phyloP scores from a whole-genome alignment of 2,797 vertebrate genomes.

The Eulemur rubriventer region DNA sequence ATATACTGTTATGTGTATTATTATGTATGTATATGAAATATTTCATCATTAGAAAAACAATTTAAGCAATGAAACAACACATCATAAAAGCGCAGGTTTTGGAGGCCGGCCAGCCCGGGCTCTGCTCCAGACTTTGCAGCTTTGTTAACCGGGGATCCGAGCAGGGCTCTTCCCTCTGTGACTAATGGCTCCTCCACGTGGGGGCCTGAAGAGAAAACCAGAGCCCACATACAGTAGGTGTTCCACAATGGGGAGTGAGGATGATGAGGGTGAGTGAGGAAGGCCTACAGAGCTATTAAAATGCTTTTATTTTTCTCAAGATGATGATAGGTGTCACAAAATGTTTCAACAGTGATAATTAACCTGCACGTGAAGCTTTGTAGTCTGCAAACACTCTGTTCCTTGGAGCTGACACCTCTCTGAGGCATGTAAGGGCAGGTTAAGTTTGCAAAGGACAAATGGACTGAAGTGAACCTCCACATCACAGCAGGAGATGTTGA shows the following conservation, averaged over 20 bases:
- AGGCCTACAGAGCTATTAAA: neutral
- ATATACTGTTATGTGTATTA: neutral
- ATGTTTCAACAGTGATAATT: neutral
- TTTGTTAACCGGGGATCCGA: neutral
- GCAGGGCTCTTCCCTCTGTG: neutral
- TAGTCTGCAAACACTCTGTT: neutral
- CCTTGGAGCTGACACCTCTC: neutral
- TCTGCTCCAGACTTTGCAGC: neutral
- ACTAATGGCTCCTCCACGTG: neutral
- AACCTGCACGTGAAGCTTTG: neutral
- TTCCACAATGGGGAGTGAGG: neutral
- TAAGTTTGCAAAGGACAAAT: neutral
- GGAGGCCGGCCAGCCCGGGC: constrained; percentile 35
- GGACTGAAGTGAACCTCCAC: too few species aligned
- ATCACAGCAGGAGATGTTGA: fast-evolving
- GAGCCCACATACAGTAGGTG: neutral
- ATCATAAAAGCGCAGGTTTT: constrained; percentile 10
- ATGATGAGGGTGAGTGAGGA: neutral
- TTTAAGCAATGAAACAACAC: constrained; percentile 57
- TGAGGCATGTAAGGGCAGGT: neutral
- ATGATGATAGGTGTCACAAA: neutral
- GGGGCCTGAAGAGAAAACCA: neutral
- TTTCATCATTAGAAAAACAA: constrained; percentile 68
- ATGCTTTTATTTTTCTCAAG: neutral
- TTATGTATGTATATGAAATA: constrained; percentile 14